Percentiles rank a stretch among this genome's conserved stretches.
Conservation (phyloP, 2,113 vertebrate species). For the Solea senegalensis region DNA sequence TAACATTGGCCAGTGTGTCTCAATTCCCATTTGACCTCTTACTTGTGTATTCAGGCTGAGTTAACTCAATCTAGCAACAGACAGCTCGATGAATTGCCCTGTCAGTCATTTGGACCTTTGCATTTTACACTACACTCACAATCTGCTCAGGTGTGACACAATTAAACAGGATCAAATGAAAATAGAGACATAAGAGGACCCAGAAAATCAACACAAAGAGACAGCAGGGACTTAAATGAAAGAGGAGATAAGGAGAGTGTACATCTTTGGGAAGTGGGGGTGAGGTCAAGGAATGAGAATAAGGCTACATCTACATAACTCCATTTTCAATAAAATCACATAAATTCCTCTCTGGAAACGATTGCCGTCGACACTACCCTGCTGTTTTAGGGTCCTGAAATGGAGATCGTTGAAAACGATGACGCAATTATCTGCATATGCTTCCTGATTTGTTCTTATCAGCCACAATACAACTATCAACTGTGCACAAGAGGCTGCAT, state of each 20-base stretch:
- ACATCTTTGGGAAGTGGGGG: too few relatives aligned
- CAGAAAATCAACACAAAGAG: conserved; percentile 15
- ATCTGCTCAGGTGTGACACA: conserved; percentile 78
- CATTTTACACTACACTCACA: conserved; percentile 70
- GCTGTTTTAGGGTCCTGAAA: too few relatives aligned
- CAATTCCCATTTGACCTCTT: conserved; percentile 71
- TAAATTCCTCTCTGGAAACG: too few relatives aligned
- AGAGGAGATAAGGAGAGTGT: not conserved
- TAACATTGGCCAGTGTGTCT: conserved; percentile 54
- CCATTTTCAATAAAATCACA: too few relatives aligned
- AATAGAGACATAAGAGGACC: conserved; percentile 57
- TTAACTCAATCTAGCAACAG: conserved; percentile 80
- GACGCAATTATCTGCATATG: too few relatives aligned
- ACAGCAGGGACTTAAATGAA: conserved; percentile 12
- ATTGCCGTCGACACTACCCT: too few relatives aligned
- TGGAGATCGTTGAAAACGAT: too few relatives aligned
- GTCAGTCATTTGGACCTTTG: conserved; percentile 76
- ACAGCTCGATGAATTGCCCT: conserved; percentile 80
- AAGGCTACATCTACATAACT: too few relatives aligned
- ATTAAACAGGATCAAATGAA: conserved; percentile 80
- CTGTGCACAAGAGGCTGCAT: too few relatives aligned
- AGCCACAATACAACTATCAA: too few relatives aligned
- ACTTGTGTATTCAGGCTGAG: conserved; percentile 77
- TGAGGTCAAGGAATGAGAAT: too few relatives aligned
- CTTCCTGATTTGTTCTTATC: too few relatives aligned